Percentiles rank a stretch among this genome's conserved stretches.
phyloP scores from a whole-genome alignment of 2,113 vertebrate species.

The Nanorana parkeri region DNA sequence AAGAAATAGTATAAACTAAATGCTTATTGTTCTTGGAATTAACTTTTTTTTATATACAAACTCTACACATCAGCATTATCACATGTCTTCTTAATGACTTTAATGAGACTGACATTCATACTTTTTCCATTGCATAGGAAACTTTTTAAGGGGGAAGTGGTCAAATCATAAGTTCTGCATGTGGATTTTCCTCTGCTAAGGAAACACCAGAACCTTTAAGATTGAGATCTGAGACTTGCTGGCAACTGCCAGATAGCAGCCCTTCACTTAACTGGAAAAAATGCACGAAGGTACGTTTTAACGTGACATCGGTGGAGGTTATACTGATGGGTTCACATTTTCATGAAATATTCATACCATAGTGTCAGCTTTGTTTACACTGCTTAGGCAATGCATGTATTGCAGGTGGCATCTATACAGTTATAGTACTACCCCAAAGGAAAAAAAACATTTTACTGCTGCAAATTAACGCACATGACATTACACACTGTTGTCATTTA shows the following conservation, averaged over 20 bases:
- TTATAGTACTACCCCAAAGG: background rate
- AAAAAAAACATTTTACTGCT: background rate
- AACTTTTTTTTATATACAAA: too few species aligned
- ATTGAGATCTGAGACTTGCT: conserved; percentile 54
- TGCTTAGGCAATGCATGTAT: conserved; percentile 29
- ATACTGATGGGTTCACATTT: conserved; percentile 53
- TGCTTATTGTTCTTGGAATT: too few species aligned
- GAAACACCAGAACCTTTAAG: conserved; percentile 34
- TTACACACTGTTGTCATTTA: background rate
- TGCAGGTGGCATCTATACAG: conserved; percentile 1
- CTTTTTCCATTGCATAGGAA: too few species aligned
- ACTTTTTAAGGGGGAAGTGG: background rate
- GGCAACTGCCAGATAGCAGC: conserved; percentile 44
- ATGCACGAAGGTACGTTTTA: conserved; percentile 39
- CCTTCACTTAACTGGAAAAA: conserved; percentile 55
- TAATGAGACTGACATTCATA: background rate
- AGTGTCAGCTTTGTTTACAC: conserved; percentile 55
- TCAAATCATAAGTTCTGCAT: background rate
- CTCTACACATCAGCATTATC: too few species aligned
- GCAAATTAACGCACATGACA: background rate
- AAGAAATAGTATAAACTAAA: too few species aligned
- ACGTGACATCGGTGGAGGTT: conserved; percentile 54
- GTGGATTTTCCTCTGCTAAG: conserved; percentile 20
- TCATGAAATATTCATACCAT: conserved; percentile 56
- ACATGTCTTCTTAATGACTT: background rate